A percentile compares a stretch with the other conserved stretches of the same genome.
Conservation (phyloP, 2,888 invertebrate species). For the Pterostichus niger region DNA sequence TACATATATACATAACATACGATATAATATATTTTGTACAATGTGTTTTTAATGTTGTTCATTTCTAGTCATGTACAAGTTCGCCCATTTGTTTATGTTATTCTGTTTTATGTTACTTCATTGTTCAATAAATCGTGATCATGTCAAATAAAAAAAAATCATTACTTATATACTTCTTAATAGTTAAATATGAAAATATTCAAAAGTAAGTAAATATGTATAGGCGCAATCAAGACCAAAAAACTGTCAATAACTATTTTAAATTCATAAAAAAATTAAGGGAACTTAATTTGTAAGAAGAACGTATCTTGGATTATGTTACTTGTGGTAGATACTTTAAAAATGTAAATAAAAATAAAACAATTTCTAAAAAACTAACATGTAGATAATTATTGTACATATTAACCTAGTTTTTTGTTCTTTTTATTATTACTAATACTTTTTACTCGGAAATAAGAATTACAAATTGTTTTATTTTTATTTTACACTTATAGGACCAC, state of each 20-base stretch:
- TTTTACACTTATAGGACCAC: constrained; percentile 7
- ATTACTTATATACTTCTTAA: constrained; percentile 41
- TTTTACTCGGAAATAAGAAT: neutral
- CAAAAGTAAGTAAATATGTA: constrained; percentile 48
- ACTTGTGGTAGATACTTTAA: constrained; percentile 37
- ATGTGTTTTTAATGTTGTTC: constrained; percentile 66
- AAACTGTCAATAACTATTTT: constrained; percentile 59
- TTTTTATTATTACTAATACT: neutral
- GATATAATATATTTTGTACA: constrained; percentile 64
- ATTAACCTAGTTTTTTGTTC: neutral
- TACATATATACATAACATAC: constrained; percentile 61
- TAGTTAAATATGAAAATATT: constrained; percentile 20
- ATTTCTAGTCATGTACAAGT: constrained; percentile 66
- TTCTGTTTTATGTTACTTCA: constrained; percentile 57
- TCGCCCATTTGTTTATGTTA: constrained; percentile 57
- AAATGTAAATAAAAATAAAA: constrained; percentile 57
- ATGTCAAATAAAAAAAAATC: constrained; percentile 58
- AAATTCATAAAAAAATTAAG: constrained; percentile 46
- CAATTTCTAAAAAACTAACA: constrained; percentile 41
- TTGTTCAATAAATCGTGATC: constrained; percentile 66
- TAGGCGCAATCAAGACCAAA: constrained; percentile 57
- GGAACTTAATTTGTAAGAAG: constrained; percentile 28
- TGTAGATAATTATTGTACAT: constrained; percentile 7
- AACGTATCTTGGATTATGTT: constrained; percentile 36
- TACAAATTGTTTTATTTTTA: constrained; percentile 43